Evolutionary conservation across 1,140 invertebrate species (phyloP).

Genomic region (Lordiphosa collinella): DNA sequence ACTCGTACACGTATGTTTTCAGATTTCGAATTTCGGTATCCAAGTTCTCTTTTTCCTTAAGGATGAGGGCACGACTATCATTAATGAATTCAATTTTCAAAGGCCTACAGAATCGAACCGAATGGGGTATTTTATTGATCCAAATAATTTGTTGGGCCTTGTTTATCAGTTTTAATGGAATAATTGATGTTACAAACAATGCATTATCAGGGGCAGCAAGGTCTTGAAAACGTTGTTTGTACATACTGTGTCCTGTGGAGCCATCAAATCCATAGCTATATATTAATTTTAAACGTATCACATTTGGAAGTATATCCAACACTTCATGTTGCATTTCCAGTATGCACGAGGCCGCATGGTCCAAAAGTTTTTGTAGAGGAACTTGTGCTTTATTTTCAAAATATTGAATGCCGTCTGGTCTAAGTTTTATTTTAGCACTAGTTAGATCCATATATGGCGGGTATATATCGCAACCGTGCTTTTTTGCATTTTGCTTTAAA

Average conservation of each 20-base stretch:
- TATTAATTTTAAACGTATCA: too few relatives aligned
- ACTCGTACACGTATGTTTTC: too few relatives aligned
- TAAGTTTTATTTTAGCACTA: constrained; percentile 3
- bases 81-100: background rate
- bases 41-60: background rate
- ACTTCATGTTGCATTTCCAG: constrained; percentile 6
- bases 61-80: background rate
- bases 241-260: constrained; percentile 2
- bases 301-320: background rate
- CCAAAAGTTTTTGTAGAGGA: constrained; percentile 2
- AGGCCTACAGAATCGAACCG: background rate
- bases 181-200: background rate
- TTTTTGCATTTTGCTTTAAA: constrained; percentile 1
- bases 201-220: background rate
- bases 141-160: background rate
- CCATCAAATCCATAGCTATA: too few relatives aligned
- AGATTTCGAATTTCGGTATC: background rate
- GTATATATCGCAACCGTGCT: too few relatives aligned
- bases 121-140: background rate
- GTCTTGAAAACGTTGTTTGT: constrained; percentile 4
- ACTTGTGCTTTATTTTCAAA: constrained; percentile 4
- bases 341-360: constrained; percentile 2
- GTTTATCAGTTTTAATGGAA: constrained; percentile 1
- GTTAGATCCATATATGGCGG: background rate
- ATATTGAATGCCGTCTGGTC: background rate